phyloP scores from a whole-genome alignment of 2,113 vertebrate species.

The Prunella fulvescens region DNA sequence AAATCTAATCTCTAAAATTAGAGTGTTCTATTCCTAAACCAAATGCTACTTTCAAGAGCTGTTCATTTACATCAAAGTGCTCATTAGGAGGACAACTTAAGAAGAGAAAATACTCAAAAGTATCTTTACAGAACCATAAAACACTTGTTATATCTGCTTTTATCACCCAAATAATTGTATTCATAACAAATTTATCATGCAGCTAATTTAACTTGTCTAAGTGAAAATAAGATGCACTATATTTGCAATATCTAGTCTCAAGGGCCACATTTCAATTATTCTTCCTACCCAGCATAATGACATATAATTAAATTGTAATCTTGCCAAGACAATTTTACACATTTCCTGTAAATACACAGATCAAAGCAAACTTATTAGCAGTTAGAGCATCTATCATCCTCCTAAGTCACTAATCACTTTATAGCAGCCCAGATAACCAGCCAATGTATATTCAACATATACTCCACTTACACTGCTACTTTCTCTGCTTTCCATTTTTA shows the following conservation, averaged over 20 bases:
- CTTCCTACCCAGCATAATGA: constrained; percentile 71
- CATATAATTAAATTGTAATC: constrained; percentile 74
- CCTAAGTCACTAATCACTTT: constrained; percentile 52
- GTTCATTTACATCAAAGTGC: constrained; percentile 7
- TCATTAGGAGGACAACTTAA: neutral
- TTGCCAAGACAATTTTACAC: constrained; percentile 68
- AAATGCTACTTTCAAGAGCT: neutral
- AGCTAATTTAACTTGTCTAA: constrained; percentile 78
- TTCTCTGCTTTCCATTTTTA: constrained; percentile 19
- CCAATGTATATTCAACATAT: constrained; percentile 36
- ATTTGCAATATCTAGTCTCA: constrained; percentile 72
- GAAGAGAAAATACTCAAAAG: constrained; percentile 1
- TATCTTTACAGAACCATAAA: constrained; percentile 19
- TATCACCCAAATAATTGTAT: constrained; percentile 75
- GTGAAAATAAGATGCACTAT: constrained; percentile 74
- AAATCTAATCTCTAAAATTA: neutral
- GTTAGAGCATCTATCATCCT: constrained; percentile 58
- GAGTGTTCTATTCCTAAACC: neutral
- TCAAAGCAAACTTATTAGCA: constrained; percentile 69
- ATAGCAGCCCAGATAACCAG: constrained; percentile 35
- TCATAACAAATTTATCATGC: constrained; percentile 75
- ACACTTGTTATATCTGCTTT: constrained; percentile 57
- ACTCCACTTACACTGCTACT: neutral
- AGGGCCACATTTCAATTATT: constrained; percentile 77
- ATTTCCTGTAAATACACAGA: constrained; percentile 70